phyloP scores from a whole-genome alignment of 2,113 vertebrate species.

The Eubucco bourcierii region DNA sequence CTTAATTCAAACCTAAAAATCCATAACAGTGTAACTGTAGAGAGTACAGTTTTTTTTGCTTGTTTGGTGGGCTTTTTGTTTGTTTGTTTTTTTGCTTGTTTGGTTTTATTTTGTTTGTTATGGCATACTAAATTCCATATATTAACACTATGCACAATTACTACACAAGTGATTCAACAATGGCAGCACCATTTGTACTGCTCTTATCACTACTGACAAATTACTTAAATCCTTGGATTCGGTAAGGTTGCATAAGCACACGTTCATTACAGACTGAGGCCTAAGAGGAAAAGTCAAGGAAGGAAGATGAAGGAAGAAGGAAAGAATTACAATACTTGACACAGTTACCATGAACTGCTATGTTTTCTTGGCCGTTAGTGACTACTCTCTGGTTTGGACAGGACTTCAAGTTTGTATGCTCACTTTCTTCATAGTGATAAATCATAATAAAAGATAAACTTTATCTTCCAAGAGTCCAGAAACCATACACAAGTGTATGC shows the following conservation, averaged over 20 bases:
- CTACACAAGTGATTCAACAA: not conserved
- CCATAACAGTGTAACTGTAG: accelerated
- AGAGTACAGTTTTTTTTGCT: not conserved
- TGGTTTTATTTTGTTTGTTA: no score
- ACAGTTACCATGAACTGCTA: not conserved
- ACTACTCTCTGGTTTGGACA: not conserved
- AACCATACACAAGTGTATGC: not conserved
- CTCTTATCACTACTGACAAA: not conserved
- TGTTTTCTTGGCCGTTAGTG: not conserved
- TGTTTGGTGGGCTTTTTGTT: no score
- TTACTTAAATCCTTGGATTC: not conserved
- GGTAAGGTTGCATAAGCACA: not conserved
- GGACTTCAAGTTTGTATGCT: not conserved
- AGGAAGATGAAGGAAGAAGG: not conserved
- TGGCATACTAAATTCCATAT: not conserved
- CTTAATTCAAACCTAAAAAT: not conserved
- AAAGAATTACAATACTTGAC: not conserved
- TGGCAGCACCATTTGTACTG: not conserved
- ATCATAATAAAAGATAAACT: not conserved
- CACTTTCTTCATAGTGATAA: not conserved
- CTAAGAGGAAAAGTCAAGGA: not conserved
- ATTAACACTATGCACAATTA: not conserved
- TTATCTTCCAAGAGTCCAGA: not conserved
- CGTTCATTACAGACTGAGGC: not conserved
- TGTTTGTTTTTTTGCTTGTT: not conserved